A percentile compares a stretch with the other conserved stretches of the same genome.
Evolutionary conservation across 2,797 vertebrate species (phyloP).

Genomic region (Cryptoprocta ferox): DNA sequence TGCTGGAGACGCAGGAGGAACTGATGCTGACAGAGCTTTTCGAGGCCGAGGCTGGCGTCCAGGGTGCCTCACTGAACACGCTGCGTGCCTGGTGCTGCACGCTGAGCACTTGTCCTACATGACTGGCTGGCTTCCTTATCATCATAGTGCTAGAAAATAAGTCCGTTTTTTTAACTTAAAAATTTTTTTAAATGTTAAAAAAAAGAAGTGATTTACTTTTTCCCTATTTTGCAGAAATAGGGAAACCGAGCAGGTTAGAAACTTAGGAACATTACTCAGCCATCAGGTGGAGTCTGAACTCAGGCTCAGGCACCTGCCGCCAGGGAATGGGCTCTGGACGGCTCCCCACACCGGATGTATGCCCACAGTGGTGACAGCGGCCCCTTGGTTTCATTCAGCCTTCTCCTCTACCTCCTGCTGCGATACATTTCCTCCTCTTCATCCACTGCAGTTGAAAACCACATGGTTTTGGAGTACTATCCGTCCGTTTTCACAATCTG

Average conservation of each 20-base stretch:
- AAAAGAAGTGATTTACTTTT: not conserved
- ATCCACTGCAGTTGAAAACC: not conserved
- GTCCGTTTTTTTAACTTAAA: too few species aligned
- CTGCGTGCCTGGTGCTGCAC: not conserved
- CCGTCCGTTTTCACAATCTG: not conserved
- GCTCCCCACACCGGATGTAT: fast-evolving
- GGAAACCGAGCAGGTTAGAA: not conserved
- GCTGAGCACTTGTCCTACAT: not conserved
- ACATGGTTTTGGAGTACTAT: not conserved
- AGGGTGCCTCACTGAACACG: too few species aligned
- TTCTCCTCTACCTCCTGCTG: not conserved
- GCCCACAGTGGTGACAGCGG: too few species aligned
- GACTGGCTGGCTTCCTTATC: not conserved
- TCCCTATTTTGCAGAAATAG: not conserved
- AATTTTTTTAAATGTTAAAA: not conserved
- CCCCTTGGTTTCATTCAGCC: not conserved
- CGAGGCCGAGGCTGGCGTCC: not conserved
- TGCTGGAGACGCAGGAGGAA: not conserved
- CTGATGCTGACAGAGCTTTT: too few species aligned
- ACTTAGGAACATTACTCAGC: not conserved
- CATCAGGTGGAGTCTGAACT: not conserved
- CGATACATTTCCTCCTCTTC: not conserved
- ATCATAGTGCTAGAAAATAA: not conserved
- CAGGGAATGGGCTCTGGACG: not conserved
- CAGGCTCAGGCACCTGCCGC: not conserved